Conservation (phyloP, 2,888 invertebrate species). For the Philonicus albiceps region DNA sequence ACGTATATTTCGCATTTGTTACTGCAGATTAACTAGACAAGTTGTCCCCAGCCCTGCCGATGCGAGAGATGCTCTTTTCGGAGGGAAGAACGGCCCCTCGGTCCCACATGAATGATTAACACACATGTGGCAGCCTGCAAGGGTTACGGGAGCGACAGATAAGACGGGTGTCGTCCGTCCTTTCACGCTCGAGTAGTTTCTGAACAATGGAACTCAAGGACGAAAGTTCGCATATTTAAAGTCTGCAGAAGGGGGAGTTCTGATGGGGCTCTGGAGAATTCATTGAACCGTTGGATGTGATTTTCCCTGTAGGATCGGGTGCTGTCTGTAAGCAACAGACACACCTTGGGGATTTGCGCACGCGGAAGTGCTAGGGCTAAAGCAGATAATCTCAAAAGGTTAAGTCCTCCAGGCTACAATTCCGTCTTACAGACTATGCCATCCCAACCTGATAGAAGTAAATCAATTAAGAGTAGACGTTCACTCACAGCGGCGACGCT, state of each 20-base stretch:
- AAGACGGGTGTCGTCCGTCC: not conserved
- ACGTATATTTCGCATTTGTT: conserved; percentile 25
- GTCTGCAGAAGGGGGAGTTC: not conserved
- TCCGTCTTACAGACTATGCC: not conserved
- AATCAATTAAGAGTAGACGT: not conserved
- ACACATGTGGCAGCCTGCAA: not conserved
- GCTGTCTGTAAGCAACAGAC: not conserved
- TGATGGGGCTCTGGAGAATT: not conserved
- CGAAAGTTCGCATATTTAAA: not conserved
- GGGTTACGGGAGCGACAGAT: not conserved
- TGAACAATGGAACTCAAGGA: not conserved
- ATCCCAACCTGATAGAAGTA: not conserved
- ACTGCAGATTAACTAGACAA: conserved; percentile 24
- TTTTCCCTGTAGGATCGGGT: not conserved
- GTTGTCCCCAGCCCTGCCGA: not conserved
- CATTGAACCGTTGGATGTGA: not conserved
- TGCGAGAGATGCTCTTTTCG: not conserved
- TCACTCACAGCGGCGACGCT: not conserved
- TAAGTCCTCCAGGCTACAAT: not conserved
- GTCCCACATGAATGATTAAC: not conserved
- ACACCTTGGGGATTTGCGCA: not conserved
- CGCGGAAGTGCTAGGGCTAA: not conserved
- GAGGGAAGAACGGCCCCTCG: not conserved
- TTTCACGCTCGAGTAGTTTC: not conserved
- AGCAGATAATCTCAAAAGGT: not conserved